Evolutionary conservation across 2,888 invertebrate genomes (phyloP).

Genomic region (Brenthis ino): DNA sequence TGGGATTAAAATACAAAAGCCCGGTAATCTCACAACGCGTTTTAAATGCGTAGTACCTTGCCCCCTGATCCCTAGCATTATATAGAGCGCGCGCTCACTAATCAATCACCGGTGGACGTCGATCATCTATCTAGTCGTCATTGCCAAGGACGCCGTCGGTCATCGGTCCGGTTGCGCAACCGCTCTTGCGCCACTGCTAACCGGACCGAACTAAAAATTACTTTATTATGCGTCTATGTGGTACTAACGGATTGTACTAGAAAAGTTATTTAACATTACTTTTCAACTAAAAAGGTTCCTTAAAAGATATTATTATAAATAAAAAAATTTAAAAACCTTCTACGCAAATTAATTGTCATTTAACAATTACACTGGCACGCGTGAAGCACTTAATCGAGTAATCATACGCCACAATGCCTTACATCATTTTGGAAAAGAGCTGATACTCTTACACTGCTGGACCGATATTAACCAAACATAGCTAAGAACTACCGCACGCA

Average conservation of each 20-base stretch:
- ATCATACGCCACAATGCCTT: too few species aligned
- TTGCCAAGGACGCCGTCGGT: constrained; percentile 37
- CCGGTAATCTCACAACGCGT: constrained; percentile 6
- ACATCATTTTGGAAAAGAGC: too few species aligned
- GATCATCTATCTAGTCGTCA: constrained; percentile 27
- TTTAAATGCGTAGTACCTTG: constrained; percentile 5
- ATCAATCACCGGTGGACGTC: constrained; percentile 35
- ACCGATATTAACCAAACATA: too few species aligned
- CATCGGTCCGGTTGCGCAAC: constrained; percentile 34
- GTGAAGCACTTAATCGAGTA: too few species aligned
- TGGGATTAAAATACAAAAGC: constrained; percentile 1
- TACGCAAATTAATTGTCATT: too few species aligned
- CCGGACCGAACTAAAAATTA: constrained; percentile 2
- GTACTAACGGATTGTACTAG: neutral
- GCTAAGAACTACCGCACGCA: too few species aligned
- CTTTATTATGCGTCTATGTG: constrained; percentile 12
- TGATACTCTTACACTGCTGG: too few species aligned
- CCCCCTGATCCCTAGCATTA: constrained; percentile 14
- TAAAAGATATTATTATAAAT: too few species aligned
- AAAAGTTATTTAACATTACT: too few species aligned
- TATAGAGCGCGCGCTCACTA: constrained; percentile 18
- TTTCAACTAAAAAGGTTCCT: too few species aligned
- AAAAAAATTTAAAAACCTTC: too few species aligned
- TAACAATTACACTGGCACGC: too few species aligned
- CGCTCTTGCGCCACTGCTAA: constrained; percentile 10